Conservation (phyloP, 2,888 invertebrate genomes). For the Leptopilina myrica region DNA sequence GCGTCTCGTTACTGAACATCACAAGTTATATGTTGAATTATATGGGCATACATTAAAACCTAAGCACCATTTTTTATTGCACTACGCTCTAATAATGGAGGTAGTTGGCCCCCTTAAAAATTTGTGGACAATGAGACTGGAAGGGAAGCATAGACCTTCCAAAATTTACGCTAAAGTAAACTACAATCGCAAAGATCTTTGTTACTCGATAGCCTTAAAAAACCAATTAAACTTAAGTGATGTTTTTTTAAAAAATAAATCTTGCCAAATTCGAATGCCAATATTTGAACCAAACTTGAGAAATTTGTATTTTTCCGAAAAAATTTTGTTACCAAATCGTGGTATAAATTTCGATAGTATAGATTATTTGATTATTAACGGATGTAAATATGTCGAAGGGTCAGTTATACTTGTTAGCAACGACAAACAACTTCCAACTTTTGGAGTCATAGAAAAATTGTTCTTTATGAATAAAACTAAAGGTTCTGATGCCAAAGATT, state of each 20-base stretch:
- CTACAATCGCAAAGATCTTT: no score
- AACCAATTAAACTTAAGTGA: no score
- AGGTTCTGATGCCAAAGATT: neutral
- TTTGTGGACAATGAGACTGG: constrained; percentile 15
- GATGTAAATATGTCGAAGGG: neutral
- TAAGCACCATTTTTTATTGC: neutral
- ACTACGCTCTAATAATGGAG: neutral
- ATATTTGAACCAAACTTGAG: neutral
- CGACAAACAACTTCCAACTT: neutral
- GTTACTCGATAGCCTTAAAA: no score
- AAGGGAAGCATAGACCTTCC: constrained; percentile 12
- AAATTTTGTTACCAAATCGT: neutral
- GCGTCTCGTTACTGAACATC: neutral
- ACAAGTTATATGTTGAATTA: neutral
- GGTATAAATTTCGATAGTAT: constrained; percentile 11
- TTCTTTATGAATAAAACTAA: neutral
- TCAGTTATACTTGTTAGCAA: neutral
- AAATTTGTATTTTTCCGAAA: neutral
- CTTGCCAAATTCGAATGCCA: neutral
- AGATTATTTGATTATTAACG: neutral
- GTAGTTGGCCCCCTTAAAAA: neutral
- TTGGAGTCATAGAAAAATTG: neutral
- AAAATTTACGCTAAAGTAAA: neutral
- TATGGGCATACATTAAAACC: constrained; percentile 7
- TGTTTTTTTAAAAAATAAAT: no score